Evolutionary conservation across 2,888 invertebrate genomes (phyloP).

Genomic region (Argynnis bischoffii): DNA sequence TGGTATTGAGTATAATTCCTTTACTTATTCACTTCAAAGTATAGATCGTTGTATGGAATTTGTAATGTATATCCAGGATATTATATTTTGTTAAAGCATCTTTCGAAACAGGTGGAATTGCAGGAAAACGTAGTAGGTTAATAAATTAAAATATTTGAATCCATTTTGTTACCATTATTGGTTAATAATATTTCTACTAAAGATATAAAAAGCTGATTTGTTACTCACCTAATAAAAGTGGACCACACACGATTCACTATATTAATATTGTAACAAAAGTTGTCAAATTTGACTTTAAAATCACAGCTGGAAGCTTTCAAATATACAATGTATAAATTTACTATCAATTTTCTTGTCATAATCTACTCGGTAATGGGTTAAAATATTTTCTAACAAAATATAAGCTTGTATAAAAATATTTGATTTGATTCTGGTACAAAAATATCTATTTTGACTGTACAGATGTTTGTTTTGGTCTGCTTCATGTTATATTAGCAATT

Average conservation of each 20-base stretch:
- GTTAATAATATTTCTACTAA: constrained; percentile 2
- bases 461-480: too few species aligned
- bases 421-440: neutral
- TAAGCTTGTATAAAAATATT: constrained; percentile 1
- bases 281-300: constrained; percentile 28
- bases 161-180: too few species aligned
- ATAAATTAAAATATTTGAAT: too few species aligned
- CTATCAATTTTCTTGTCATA: constrained; percentile 24
- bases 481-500: too few species aligned
- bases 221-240: constrained; percentile 22
- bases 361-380: constrained; percentile 1
- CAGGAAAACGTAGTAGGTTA: too few species aligned
- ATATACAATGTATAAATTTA: constrained; percentile 24
- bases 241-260: constrained; percentile 29
- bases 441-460: neutral
- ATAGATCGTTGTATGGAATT: too few species aligned
- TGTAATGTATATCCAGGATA: too few species aligned
- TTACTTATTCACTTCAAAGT: too few species aligned
- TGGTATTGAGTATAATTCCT: too few species aligned
- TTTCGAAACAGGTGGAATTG: too few species aligned
- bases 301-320: constrained; percentile 29
- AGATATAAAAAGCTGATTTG: constrained; percentile 15
- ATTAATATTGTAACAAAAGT: constrained; percentile 32
- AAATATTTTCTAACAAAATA: constrained; percentile 15
- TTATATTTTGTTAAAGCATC: too few species aligned